phyloP scores from a whole-genome alignment of 2,113 vertebrate species.

The Catharus minimus region DNA sequence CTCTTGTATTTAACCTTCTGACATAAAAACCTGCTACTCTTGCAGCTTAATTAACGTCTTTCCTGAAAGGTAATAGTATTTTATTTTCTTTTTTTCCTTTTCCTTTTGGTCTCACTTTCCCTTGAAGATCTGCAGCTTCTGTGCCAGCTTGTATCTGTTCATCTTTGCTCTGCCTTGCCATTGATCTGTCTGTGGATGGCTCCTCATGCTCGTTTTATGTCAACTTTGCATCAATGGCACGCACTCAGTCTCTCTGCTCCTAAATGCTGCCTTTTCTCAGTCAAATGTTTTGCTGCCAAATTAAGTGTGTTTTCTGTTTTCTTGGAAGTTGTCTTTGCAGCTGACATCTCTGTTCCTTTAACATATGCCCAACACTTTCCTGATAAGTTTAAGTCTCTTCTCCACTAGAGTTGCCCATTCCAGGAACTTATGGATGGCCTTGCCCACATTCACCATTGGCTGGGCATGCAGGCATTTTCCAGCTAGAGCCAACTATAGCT shows the following conservation, averaged over 20 bases:
- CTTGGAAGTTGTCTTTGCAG: background rate
- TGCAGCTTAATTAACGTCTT: background rate
- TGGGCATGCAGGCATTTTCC: background rate
- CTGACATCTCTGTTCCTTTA: background rate
- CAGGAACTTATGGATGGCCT: background rate
- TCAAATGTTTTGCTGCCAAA: background rate
- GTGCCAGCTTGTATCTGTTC: background rate
- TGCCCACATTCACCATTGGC: background rate
- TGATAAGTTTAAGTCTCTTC: background rate
- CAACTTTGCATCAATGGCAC: background rate
- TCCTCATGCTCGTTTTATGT: background rate
- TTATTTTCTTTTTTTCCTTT: background rate
- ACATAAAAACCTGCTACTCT: background rate
- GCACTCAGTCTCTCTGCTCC: background rate
- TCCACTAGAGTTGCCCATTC: rapidly evolving
- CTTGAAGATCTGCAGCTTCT: background rate
- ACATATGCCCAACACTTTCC: background rate
- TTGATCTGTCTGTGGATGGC: background rate
- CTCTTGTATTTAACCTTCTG: background rate
- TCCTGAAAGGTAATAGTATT: background rate
- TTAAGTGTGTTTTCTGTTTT: background rate
- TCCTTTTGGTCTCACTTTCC: background rate
- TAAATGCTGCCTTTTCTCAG: background rate
- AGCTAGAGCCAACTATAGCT: background rate
- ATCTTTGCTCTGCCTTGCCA: background rate